phyloP scores from a whole-genome alignment of 2,888 invertebrate genomes.

The Elmis aenea region DNA sequence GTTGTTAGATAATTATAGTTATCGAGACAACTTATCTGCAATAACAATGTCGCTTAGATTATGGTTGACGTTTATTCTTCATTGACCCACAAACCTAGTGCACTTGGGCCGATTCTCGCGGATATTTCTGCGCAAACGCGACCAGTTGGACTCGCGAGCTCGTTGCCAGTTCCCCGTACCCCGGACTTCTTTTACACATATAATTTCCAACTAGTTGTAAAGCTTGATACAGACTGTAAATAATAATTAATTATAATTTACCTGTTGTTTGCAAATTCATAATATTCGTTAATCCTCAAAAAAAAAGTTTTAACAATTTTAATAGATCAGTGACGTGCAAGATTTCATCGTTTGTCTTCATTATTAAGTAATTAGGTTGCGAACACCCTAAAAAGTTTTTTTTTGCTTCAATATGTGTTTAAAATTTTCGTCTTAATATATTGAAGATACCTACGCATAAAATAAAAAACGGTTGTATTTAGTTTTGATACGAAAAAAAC shows the following conservation, averaged over 20 bases:
- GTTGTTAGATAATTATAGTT: constrained; percentile 15
- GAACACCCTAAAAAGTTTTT: no score
- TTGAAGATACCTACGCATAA: no score
- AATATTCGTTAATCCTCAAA: no score
- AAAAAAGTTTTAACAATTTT: no score
- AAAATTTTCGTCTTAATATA: no score
- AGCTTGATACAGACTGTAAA: constrained; percentile 14
- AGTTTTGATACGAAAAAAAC: no score
- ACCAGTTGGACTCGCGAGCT: neutral
- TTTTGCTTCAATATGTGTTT: no score
- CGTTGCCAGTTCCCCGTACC: neutral
- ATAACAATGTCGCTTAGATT: constrained; percentile 13
- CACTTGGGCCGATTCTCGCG: constrained; percentile 28
- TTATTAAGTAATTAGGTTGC: no score
- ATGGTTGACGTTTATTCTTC: constrained; percentile 17
- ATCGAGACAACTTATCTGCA: constrained; percentile 12
- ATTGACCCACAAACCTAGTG: constrained; percentile 33
- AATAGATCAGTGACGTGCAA: no score
- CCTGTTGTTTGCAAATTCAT: constrained; percentile 35
- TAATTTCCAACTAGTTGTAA: constrained; percentile 22
- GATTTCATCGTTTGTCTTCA: no score
- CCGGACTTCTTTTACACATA: neutral
- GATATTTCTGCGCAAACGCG: constrained; percentile 4
- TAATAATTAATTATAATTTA: constrained; percentile 30
- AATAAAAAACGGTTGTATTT: no score